Evolutionary conservation across 2,888 invertebrate genomes (phyloP).

Genomic region (Cerceris ruficornis): DNA sequence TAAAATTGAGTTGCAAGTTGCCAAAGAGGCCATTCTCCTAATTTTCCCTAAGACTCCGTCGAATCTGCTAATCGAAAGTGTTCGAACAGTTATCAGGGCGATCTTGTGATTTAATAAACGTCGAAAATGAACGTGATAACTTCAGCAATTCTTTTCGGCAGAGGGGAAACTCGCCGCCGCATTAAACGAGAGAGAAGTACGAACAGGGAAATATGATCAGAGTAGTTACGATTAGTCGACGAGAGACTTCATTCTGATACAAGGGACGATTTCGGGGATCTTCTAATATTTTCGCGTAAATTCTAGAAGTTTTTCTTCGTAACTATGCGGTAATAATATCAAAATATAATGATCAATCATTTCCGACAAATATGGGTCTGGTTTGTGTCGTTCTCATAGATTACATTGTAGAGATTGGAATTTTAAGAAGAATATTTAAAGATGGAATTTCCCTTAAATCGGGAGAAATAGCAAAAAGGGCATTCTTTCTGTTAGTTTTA

Average conservation of each 20-base stretch:
- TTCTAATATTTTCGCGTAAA: no score
- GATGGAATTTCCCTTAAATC: no score
- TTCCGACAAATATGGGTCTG: background rate
- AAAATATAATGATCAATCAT: no score
- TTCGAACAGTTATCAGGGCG: slow-evolving; percentile 3
- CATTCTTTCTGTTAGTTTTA: no score
- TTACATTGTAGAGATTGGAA: no score
- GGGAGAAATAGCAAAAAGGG: no score
- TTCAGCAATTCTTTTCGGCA: slow-evolving; percentile 9
- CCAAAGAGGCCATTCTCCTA: background rate
- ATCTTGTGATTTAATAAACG: slow-evolving; percentile 45
- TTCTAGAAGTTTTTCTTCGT: background rate
- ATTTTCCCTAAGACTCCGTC: slow-evolving; percentile 12
- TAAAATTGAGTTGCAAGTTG: no score
- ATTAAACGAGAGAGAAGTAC: slow-evolving; percentile 7
- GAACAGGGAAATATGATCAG: slow-evolving; percentile 25
- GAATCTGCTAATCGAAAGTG: slow-evolving; percentile 23
- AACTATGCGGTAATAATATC: no score
- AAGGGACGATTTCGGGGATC: slow-evolving; percentile 19
- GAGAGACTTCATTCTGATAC: slow-evolving; percentile 6
- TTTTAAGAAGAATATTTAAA: no score
- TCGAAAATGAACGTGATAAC: slow-evolving; percentile 20
- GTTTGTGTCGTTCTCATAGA: background rate
- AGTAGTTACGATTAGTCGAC: slow-evolving; percentile 7
- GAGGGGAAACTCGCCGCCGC: slow-evolving; percentile 7